These are phyloP conservation scores for Axea sp. DNA, from an alignment of 2,888 invertebrate genomes.

Conservation along the genomic window DNA sequence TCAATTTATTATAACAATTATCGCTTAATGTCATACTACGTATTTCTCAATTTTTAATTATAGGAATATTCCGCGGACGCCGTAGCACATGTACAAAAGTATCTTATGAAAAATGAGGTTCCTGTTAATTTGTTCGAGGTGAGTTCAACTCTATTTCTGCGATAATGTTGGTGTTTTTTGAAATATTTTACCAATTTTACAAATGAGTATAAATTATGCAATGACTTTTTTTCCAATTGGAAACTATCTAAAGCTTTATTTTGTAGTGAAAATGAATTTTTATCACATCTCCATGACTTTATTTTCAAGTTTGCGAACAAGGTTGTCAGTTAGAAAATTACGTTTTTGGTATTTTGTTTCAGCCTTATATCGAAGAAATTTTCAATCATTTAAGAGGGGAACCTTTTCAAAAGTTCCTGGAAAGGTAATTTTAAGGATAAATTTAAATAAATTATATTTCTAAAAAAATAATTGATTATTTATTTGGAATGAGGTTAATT, in stretches of 20 bases:
- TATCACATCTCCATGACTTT: not conserved
- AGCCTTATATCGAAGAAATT: slow-evolving; percentile 99
- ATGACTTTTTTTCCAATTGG: slow-evolving; percentile 7
- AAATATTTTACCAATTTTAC: slow-evolving; percentile 12
- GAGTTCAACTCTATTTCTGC: slow-evolving; percentile 70
- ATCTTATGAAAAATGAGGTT: slow-evolving; percentile 97
- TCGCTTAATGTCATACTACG: not conserved
- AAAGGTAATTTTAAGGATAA: slow-evolving; percentile 94
- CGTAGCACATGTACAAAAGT: slow-evolving; percentile 98
- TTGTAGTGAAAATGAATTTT: slow-evolving; percentile 14
- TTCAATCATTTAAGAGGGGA: slow-evolving; percentile 98
- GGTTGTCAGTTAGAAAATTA: slow-evolving; percentile 28
- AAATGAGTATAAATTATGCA: slow-evolving; percentile 36
- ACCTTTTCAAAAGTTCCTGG: slow-evolving; percentile 98
- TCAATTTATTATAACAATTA: slow-evolving; percentile 24
- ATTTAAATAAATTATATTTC: no score
- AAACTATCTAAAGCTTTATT: slow-evolving; percentile 10
- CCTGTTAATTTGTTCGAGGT: slow-evolving; percentile 99
- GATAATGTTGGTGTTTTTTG: slow-evolving; percentile 15
- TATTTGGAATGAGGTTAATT: no score
- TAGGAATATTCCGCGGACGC: slow-evolving; percentile 99
- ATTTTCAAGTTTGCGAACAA: slow-evolving; percentile 1
- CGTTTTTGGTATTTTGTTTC: no score
- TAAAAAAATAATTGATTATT: no score
- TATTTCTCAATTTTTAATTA: slow-evolving; percentile 76